Evolutionary conservation across 1,140 invertebrate species (phyloP).

Genomic region (Drosophila nebulosa): DNA sequence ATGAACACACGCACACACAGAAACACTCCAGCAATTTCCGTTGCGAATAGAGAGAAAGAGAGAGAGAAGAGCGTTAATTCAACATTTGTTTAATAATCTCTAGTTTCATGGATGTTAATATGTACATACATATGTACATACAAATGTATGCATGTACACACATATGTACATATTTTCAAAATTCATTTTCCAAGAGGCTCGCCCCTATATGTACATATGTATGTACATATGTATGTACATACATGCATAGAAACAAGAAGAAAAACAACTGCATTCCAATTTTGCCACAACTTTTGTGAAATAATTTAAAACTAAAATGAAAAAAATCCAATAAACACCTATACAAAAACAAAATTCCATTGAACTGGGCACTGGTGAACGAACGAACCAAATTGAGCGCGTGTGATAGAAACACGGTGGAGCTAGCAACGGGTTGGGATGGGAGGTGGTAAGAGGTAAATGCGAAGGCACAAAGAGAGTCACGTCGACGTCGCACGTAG

Average conservation of each 20-base stretch:
- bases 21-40: constrained; percentile 34
- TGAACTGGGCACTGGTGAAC: constrained; percentile 19
- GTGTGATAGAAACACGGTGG: neutral
- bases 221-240: neutral
- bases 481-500: constrained; percentile 29
- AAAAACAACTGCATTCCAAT: neutral
- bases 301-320: neutral
- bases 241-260: neutral
- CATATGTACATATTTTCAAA: constrained; percentile 17
- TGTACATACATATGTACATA: too few species aligned
- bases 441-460: neutral
- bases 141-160: neutral
- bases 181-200: constrained; percentile 39
- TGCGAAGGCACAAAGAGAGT: constrained; percentile 2
- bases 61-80: constrained; percentile 19
- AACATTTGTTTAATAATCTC: constrained; percentile 16
- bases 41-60: constrained; percentile 21
- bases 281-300: constrained; percentile 4
- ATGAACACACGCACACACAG: neutral
- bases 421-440: too few species aligned
- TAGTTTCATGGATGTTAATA: too few species aligned
- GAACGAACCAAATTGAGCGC: constrained; percentile 10
- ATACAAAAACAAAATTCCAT: constrained; percentile 46
- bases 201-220: constrained; percentile 9
- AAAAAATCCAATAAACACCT: constrained; percentile 23